Evolutionary conservation across 2,797 vertebrate species (phyloP), one percentile per base, ranked within the genome.

Genomic region (Ctenopoma kingsleyae): DNA sequence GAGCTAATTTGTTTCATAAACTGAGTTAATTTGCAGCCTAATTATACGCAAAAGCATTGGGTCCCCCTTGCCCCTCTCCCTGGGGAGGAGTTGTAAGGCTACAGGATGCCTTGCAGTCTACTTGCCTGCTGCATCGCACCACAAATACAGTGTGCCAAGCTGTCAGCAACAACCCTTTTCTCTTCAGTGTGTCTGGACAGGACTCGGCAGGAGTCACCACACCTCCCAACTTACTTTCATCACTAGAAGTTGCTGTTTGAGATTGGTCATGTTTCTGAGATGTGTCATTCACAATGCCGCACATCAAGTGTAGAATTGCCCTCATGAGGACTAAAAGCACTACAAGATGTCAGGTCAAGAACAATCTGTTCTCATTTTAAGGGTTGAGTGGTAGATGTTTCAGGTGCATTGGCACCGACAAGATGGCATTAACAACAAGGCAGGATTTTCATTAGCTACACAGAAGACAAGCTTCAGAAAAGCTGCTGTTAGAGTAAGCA

Each of bases 1-100:
- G 74, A 74, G 81, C 69, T 67, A 75, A 85, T 89, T 80, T 81
- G 61, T 59, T 79, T 73, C 58, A 78, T 73, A 86, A 85, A 84
- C 74, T 60, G 38, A 81, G 72, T 75, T 82, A 78, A 87, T 91
- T 82, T 85, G 79, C 13, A 27, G 56, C 53, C 82, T 86, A 85
- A 86, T 89, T 90, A 85, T 38, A 81, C 49, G 19, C 51, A 60
- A 65, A 76, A 49, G 41, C 71, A 52, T 36, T 7, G 30, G 51
- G 46, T 67, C 64, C 60, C 56, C n/a, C 32, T 50, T 30, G 32
- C 12, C 19, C 41, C 15, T 3, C 49, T 82, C 74, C 69, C 73
- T 3, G 8, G 69, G 58, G 80, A 83, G 54, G 61, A 36, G 38
- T 17, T 15, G 35, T 10, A 38, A 61, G 19, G 54, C 30, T 73